phyloP scores from a whole-genome alignment of 2,888 invertebrate genomes.

The Epirrhoe tristata region DNA sequence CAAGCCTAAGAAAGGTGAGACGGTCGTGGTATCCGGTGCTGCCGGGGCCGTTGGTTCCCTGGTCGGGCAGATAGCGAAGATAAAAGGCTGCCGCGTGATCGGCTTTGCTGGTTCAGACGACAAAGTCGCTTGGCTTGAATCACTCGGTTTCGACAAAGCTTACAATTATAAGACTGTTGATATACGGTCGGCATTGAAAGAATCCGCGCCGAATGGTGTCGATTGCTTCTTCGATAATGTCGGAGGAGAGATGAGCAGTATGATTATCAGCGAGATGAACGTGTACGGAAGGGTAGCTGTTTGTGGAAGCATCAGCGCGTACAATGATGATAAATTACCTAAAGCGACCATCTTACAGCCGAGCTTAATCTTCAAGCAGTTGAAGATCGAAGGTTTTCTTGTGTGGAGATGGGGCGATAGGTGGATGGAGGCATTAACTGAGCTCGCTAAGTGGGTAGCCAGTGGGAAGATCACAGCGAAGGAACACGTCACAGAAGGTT shows the following conservation, averaged over 20 bases:
- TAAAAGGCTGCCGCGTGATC: constrained; percentile 86
- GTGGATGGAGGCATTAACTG: constrained; percentile 85
- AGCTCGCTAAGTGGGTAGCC: constrained; percentile 86
- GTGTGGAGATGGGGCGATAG: constrained; percentile 80
- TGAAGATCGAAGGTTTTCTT: constrained; percentile 87
- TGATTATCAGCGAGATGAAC: constrained; percentile 86
- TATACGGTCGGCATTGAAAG: constrained; percentile 81
- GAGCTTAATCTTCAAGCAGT: constrained; percentile 81
- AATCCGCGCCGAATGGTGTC: constrained; percentile 70
- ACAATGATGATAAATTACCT: constrained; percentile 63
- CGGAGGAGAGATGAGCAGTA: constrained; percentile 87
- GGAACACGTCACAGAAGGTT: constrained; percentile 89
- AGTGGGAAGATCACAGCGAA: constrained; percentile 87
- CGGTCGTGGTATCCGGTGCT: constrained; percentile 89
- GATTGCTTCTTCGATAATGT: constrained; percentile 92
- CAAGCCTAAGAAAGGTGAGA: constrained; percentile 88
- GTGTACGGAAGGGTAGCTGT: constrained; percentile 83
- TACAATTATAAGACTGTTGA: constrained; percentile 90
- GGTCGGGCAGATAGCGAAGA: constrained; percentile 91
- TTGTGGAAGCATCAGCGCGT: constrained; percentile 87
- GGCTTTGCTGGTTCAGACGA: constrained; percentile 90
- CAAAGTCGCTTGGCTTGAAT: constrained; percentile 88
- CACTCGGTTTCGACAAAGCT: constrained; percentile 88
- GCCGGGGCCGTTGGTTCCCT: constrained; percentile 91
- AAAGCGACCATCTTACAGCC: constrained; percentile 81